These are phyloP conservation scores for Pachyseris speciosa DNA, from an alignment of 64 coral and sea anemone genomes.

Conservation along the genomic window DNA sequence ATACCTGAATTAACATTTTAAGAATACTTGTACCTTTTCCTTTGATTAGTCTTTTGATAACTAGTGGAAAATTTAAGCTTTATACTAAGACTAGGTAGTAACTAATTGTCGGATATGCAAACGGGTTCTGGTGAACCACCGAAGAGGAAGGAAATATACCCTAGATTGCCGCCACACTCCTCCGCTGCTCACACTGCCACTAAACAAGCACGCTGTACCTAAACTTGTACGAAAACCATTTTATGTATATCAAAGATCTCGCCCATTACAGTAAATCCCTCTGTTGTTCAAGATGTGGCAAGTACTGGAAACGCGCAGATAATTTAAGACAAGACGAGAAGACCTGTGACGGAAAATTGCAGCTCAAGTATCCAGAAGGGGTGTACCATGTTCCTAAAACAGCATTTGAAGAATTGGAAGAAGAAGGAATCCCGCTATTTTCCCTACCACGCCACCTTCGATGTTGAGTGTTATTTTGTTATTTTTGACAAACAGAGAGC, in stretches of 20 bases:
- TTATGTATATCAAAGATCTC: slow-evolving; percentile 53
- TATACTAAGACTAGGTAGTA: no score
- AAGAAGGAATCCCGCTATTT: slow-evolving; percentile 24
- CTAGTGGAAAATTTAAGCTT: no score
- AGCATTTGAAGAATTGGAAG: slow-evolving; percentile 44
- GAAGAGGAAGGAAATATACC: background rate
- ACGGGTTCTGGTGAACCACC: no score
- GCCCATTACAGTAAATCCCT: slow-evolving; percentile 56
- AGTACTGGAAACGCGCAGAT: slow-evolving; percentile 53
- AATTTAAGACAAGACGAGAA: background rate
- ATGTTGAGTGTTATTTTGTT: slow-evolving; percentile 40
- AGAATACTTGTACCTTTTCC: no score
- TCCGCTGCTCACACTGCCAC: no score
- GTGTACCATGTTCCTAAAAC: background rate
- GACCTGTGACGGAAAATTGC: slow-evolving; percentile 28
- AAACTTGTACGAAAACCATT: slow-evolving; percentile 67
- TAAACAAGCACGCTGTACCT: background rate
- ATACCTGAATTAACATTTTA: no score
- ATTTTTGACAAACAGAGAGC: background rate
- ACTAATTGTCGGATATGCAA: no score
- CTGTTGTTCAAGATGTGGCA: slow-evolving; percentile 50
- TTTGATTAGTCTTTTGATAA: no score
- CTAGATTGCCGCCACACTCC: no score
- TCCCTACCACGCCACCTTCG: background rate
- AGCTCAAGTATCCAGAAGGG: slow-evolving; percentile 18